Base-by-base conservation (phyloP, 2,113 vertebrate species). In the Ascaphus truei region DNA sequence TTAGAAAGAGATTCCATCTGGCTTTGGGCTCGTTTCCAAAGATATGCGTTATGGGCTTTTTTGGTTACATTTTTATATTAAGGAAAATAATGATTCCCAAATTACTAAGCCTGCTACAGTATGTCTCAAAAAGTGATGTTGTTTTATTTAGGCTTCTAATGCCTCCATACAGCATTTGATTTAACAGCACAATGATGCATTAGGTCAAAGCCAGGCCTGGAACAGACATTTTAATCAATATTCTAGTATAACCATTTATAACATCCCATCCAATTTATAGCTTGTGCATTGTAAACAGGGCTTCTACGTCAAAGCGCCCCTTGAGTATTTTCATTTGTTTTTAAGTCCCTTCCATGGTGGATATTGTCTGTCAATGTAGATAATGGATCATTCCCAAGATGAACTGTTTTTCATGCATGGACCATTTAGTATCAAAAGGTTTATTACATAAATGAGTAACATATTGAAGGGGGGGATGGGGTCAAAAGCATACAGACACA, bases 31-130 rank as follows among this genome's bases (percentile, higher is more conserved):
- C 3, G 11, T 12, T 9, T 51, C 52, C 64, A 67, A n/a, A 23
- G 18, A 23, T 58, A 58, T 58, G 55, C 31, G 12, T 67, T 56
- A 10, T 45, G 50, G 31, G 11, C 25, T 67, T 26, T 47, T 67
- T 43, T 33, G 30, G 23, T 9, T 31, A 45, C 39, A 16, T 34
- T 25, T 23, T 39, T 45, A 20, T 39, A 13, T 48, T 62, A 12
- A 41, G n/a, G n/a, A 41, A 41, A 41, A 2, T 1, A 41, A 41
- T 1, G 39, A 41, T 41, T 41, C 39, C 10, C 12, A 3, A 9
- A 41, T 41, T 10, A 41, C 9, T 41, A 15, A 13, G 39, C 3
- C 9, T 10, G 39, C 10, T 41, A 12, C n/a, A 41, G n/a, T n/a
- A n/a, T n/a, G n/a, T n/a, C n/a, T n/a, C n/a, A n/a, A n/a, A n/a